phyloP scores from a whole-genome alignment of 2,888 invertebrate genomes.

The Crocallis elinguaria region DNA sequence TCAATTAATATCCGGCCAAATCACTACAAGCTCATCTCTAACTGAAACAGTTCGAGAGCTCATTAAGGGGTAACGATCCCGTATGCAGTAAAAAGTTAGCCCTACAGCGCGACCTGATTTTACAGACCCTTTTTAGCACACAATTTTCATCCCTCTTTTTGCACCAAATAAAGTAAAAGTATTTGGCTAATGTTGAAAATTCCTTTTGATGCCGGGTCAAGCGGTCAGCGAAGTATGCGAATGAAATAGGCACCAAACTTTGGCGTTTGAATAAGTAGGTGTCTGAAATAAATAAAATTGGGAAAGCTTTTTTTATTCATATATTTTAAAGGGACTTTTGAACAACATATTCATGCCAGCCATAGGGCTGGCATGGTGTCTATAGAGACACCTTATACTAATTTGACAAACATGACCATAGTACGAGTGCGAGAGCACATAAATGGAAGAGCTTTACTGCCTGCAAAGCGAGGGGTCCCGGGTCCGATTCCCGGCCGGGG shows the following conservation, averaged over 20 bases:
- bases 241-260: background rate
- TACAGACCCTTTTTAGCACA: conserved; percentile 6
- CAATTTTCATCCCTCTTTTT: conserved; percentile 9
- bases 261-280: conserved; percentile 1
- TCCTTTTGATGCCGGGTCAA: conserved; percentile 20
- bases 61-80: conserved; percentile 28
- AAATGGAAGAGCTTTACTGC: too few relatives aligned
- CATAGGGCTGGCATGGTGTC: too few relatives aligned
- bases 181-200: conserved; percentile 17
- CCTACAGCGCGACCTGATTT: conserved; percentile 15
- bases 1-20: conserved; percentile 5
- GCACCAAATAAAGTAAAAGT: too few relatives aligned
- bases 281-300: background rate
- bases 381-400: too few relatives aligned
- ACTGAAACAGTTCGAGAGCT: conserved; percentile 23
- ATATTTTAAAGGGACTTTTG: background rate
- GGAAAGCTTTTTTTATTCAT: background rate
- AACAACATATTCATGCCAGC: too few relatives aligned
- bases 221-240: conserved; percentile 3
- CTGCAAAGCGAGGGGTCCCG: too few relatives aligned
- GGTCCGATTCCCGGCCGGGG: too few relatives aligned
- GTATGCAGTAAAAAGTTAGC: conserved; percentile 27
- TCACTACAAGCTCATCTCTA: background rate
- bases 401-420: too few relatives aligned
- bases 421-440: too few relatives aligned